Conservation (phyloP, 2,888 invertebrate genomes). For the Axea sp. region DNA sequence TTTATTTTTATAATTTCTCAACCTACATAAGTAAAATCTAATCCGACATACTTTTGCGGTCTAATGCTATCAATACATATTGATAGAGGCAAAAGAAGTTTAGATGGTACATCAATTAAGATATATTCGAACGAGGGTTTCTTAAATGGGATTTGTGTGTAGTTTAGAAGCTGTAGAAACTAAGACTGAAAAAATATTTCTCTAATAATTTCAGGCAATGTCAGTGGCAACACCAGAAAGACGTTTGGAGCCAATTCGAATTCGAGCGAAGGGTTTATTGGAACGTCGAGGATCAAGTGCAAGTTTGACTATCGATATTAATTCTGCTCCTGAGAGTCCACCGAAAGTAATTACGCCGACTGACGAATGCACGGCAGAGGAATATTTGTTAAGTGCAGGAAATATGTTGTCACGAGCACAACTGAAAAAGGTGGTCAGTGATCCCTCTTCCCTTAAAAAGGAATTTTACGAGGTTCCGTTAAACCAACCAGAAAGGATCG, state of each 20-base stretch:
- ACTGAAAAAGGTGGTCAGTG: conserved; percentile 80
- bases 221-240: conserved; percentile 72
- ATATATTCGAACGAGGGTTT: too few relatives aligned
- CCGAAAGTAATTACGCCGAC: conserved; percentile 81
- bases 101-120: too few relatives aligned
- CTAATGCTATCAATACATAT: too few relatives aligned
- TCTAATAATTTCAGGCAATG: conserved; percentile 65
- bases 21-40: too few relatives aligned
- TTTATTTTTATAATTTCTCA: too few relatives aligned
- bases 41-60: too few relatives aligned
- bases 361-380: conserved; percentile 81
- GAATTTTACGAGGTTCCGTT: conserved; percentile 97
- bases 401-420: conserved; percentile 81
- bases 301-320: conserved; percentile 90
- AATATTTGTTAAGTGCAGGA: conserved; percentile 82
- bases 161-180: too few relatives aligned
- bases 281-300: conserved; percentile 95
- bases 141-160: too few relatives aligned
- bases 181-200: too few relatives aligned
- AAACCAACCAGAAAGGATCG: conserved; percentile 94
- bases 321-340: conserved; percentile 74
- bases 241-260: conserved; percentile 80
- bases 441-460: conserved; percentile 84
- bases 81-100: too few relatives aligned
- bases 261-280: conserved; percentile 85